Base-by-base conservation (phyloP, 2,888 invertebrate species). In the Seira sanloemensis region DNA sequence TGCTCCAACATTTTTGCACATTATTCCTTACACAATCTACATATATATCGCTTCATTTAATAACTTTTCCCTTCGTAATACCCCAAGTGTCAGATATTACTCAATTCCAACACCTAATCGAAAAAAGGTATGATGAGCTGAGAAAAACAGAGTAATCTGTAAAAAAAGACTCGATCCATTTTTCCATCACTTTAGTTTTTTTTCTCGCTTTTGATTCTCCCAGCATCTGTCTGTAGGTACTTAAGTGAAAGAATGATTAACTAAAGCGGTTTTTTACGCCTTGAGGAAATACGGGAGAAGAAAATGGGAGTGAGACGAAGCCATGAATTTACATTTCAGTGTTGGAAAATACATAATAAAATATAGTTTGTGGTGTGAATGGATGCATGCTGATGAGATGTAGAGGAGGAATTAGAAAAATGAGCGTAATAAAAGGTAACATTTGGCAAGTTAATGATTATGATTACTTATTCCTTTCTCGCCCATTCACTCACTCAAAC, bases 361-460 rank as follows among this genome's bases (percentile, higher is more conserved):
- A 25, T 71, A 65, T 71, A 16, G 58, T 24, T 24, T 24, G 69
- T 71, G 46, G 5, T 46, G 46, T 69, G 25, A 66, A 79, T 46
- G 73, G n/a, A n/a, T 66, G 65, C 62, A 68, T 54, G 74, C 65
- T 74, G 74, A 80, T 69, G 69, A 82, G 69, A 69, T 75, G 69
- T 58, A 67, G 54, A 72, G 24, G n/a, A 27, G 26, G 71, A 81
- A 77, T 82, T 71, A 77, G 72, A 77, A 82, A 78, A 83, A 74
- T 78, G 68, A 37, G 73, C 74, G 74, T 78, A 83, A 83, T 83
- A 83, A 83, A 78, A 66, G 83, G 83, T 72, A 78, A 78, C 78
- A 83, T 68, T 83, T 78, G 78, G 78, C 67, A 71, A 78, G 78
- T 74, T 83, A 83, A 83, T 83, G 72, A 83, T 73, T 83, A 78